phyloP scores from a whole-genome alignment of 2,888 invertebrate species.

The Anoncus sp. region DNA sequence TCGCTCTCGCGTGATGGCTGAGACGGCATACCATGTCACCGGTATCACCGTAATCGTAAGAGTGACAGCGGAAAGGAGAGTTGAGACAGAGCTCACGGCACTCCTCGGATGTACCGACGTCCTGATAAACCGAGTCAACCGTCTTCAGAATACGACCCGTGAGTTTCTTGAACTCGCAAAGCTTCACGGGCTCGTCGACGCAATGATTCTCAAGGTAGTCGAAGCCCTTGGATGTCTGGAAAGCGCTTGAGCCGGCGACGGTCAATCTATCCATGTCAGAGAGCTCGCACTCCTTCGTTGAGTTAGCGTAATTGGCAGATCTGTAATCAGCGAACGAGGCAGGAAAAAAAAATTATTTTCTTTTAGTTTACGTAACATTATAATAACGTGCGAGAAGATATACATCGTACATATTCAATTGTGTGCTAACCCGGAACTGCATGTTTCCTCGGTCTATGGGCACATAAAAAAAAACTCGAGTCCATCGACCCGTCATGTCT shows the following conservation, averaged over 20 bases:
- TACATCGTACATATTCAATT: neutral
- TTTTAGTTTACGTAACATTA: conserved; percentile 14
- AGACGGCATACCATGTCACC: conserved; percentile 97
- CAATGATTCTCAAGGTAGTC: conserved; percentile 97
- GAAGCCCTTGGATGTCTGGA: conserved; percentile 86
- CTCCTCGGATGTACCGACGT: conserved; percentile 93
- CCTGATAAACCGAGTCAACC: conserved; percentile 96
- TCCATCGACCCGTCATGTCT: neutral
- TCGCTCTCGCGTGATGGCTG: conserved; percentile 95
- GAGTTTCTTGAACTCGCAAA: conserved; percentile 97
- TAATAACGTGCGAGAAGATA: conserved; percentile 8
- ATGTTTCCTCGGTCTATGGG: neutral
- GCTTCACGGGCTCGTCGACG: conserved; percentile 96
- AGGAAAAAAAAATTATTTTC: conserved; percentile 61
- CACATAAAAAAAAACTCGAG: neutral
- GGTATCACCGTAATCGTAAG: conserved; percentile 97
- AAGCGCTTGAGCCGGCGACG: conserved; percentile 91
- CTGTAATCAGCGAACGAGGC: conserved; percentile 84
- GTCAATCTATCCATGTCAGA: conserved; percentile 97
- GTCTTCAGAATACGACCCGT: conserved; percentile 95
- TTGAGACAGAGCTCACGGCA: conserved; percentile 95
- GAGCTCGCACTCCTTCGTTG: conserved; percentile 93
- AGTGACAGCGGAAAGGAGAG: conserved; percentile 95
- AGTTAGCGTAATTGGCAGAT: conserved; percentile 95
- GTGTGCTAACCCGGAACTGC: neutral